Evolutionary conservation across 2,113 vertebrate species (phyloP).

Genomic region (Hucho hucho): DNA sequence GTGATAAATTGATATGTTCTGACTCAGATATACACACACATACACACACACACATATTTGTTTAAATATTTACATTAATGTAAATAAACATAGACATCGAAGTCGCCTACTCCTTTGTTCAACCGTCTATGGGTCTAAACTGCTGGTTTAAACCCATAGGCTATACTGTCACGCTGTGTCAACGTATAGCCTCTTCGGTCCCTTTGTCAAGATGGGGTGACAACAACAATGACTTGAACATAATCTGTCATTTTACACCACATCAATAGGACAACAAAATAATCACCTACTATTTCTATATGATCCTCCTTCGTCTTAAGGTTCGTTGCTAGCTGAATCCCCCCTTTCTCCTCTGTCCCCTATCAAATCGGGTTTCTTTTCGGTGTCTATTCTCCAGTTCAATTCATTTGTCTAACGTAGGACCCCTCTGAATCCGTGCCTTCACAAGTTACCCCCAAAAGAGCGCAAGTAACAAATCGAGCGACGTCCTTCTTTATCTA

Average conservation of each 20-base stretch:
- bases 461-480: constrained; percentile 61
- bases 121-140: constrained; percentile 27
- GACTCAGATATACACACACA: too few species aligned
- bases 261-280: background rate
- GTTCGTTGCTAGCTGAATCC: constrained; percentile 50
- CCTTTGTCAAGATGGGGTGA: constrained; percentile 61
- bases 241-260: constrained; percentile 7
- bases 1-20: background rate
- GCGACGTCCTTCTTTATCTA: constrained; percentile 59
- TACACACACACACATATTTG: background rate
- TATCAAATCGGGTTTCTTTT: background rate
- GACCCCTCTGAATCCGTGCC: constrained; percentile 31
- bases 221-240: constrained; percentile 55
- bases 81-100: constrained; percentile 23
- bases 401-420: constrained; percentile 56
- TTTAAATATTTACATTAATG: background rate
- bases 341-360: constrained; percentile 38
- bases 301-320: constrained; percentile 53
- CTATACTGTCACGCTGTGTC: constrained; percentile 48
- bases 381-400: constrained; percentile 23
- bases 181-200: constrained; percentile 53
- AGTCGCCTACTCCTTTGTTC: constrained; percentile 23
- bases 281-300: constrained; percentile 48
- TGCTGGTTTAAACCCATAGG: constrained; percentile 16
- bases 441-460: constrained; percentile 54